Base-by-base conservation (phyloP, 2,113 vertebrate genomes). In the Pseudopipra pipra region DNA sequence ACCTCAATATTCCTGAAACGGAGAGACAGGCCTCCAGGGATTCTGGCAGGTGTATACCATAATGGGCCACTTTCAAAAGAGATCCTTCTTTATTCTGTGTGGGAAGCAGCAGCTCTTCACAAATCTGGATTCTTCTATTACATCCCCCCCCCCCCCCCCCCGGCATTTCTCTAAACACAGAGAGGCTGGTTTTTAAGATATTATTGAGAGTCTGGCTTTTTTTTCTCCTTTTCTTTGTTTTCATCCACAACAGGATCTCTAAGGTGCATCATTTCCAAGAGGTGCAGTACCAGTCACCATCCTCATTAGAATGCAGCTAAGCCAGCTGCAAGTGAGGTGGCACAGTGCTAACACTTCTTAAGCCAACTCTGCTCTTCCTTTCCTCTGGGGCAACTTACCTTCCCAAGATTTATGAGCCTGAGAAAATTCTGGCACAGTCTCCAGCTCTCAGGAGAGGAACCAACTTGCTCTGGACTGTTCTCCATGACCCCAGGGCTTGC, bases 401-500 rank as follows among this genome's bases (percentile, higher is more conserved):
- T 55, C 31, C 51, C 49, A 13, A 15, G 67, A 92, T 82, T 63
- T 43, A 25, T 5, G 75, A 52, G n/a, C 37, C 52, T 76, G 52
- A 88, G 56, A 71, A 80, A 83, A 63, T 23, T 51, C 85, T 55
- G 63, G 58, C 51, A 63, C 5, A 33, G 23, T 18, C 55, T 55
- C 14, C 1, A 0, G 35, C 33, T 82, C 39, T 52, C 0, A 0
- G 74, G 61, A 81, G 21, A 89, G 52, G 74, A 90, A 78, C 10
- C 28, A 56, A 9, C 41, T 78, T 78, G 77, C 73, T 65, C 39
- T 85, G 61, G 70, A 18, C 49, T 35, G 39, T 31, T 37, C 51
- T 70, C 56, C 33, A 9, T 76, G 52, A 59, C 41, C 23, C 8
- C 28, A 56, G 51, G 41, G 28, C 37, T 74, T 78, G 33, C 47